Evolutionary conservation across 1,140 invertebrate genomes (phyloP).

Genomic region (Schlechtendalia chinensis): DNA sequence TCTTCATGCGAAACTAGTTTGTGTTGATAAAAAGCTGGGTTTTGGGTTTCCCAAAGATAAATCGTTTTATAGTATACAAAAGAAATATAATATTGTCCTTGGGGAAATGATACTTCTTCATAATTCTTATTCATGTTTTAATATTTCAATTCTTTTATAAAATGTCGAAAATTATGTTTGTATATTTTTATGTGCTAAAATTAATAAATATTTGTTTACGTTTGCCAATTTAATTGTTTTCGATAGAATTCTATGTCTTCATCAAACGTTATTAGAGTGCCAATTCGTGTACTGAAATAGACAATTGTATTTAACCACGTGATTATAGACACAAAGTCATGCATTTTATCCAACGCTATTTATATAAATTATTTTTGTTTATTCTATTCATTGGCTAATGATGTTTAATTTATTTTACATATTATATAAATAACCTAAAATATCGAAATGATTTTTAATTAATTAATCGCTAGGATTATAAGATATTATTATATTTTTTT

Average conservation of each 20-base stretch:
- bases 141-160: neutral
- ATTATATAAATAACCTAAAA: neutral
- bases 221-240: conserved; percentile 7
- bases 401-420: neutral
- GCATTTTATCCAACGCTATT: neutral
- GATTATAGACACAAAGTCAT: neutral
- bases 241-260: conserved; percentile 12
- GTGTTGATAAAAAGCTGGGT: no score
- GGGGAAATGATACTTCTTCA: no score
- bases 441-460: neutral
- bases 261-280: neutral
- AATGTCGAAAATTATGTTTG: neutral
- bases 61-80: no score
- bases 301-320: neutral
- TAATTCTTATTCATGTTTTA: neutral
- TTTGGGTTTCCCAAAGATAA: no score
- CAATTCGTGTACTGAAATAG: neutral
- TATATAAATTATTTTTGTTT: conserved; percentile 30
- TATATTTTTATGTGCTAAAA: neutral
- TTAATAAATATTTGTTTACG: neutral
- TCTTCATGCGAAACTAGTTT: no score
- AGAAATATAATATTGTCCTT: no score
- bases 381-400: neutral
- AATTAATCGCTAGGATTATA: neutral
- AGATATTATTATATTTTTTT: no score